Conservation (phyloP, 2,888 invertebrate species). For the Cerastis leucographa region DNA sequence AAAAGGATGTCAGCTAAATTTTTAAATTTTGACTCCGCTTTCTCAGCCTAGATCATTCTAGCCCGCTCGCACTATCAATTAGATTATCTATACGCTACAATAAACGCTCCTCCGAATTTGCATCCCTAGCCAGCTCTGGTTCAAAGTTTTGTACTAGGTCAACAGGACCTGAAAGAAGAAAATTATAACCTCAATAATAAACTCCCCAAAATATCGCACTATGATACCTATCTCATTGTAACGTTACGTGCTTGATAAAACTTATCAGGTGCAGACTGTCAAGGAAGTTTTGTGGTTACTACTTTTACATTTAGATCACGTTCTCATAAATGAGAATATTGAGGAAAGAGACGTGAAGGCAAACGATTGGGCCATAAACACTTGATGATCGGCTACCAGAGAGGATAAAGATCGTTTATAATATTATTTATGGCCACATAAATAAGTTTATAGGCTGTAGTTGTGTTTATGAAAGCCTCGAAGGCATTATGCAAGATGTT, state of each 20-base stretch:
- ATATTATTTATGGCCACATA: constrained; percentile 47
- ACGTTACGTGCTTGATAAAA: constrained; percentile 10
- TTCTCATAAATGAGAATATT: constrained; percentile 24
- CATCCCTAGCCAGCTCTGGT: not conserved
- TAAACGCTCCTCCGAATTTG: not conserved
- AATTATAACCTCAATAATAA: not conserved
- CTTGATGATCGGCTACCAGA: constrained; percentile 50
- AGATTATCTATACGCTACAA: too few species aligned
- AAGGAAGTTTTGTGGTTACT: constrained; percentile 17
- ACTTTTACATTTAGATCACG: constrained; percentile 44
- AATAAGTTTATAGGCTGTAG: constrained; percentile 38
- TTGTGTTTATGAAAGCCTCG: constrained; percentile 22
- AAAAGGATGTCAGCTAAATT: too few species aligned
- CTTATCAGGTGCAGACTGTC: not conserved
- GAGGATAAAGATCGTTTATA: constrained; percentile 37
- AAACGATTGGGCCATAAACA: constrained; percentile 48
- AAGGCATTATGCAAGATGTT: constrained; percentile 19
- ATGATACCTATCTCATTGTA: not conserved
- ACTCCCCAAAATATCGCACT: not conserved
- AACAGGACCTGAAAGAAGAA: not conserved
- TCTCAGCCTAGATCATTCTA: too few species aligned
- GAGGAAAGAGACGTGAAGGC: constrained; percentile 48
- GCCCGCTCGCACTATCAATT: too few species aligned
- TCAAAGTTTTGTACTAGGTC: not conserved
- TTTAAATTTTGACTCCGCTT: too few species aligned